Base-by-base conservation (phyloP, 2,888 invertebrate genomes). In the Rhimphoctona megacephalus region DNA sequence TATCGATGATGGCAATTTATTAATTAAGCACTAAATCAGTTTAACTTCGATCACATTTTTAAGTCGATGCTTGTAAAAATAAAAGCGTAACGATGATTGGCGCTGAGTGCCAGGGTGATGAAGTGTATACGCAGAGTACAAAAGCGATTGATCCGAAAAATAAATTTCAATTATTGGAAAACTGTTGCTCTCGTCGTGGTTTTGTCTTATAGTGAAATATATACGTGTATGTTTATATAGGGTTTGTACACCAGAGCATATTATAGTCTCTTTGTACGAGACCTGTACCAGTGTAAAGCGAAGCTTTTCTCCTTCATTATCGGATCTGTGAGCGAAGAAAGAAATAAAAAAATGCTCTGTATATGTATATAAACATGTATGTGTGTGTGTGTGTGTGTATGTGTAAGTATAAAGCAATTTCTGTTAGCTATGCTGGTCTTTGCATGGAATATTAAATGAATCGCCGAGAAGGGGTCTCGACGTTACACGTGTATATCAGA, bases 91-190 rank as follows among this genome's bases (percentile, higher is more conserved):
- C 64, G 36, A 52, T 39, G 36, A 70, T 52, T 52, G 66, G 54
- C 33, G 52, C n/a, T 46, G 43, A 25, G 30, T 72, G 46, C 67
- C 36, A 54, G 39, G 49, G 33, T 14, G 64, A 33, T 43, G n/a
- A 72, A 36, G 39, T 54, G 52, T 33, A 66, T 66, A 61, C 8
- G 36, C 46, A 7, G 46, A 30, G 46, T 66, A 80, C 66, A 81
- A 77, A 81, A 22, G 54, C 66, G 77, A 81, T 52, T 69, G 64
- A 36, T 64, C 33, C 69, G 83, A 67, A 54, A 69, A 81, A 86
- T 79, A 84, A 86, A 86, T 84, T 84, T 81, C 84, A 86, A 84
- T 86, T 81, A 84, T 86, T 81, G 86, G 83, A 86, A 86, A 86
- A 81, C 81, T 84, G 84, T 84, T 86, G 78, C 81, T 69, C 46